Evolutionary conservation across 2,888 invertebrate species (phyloP).

Genomic region (Dolomedes plantarius): DNA sequence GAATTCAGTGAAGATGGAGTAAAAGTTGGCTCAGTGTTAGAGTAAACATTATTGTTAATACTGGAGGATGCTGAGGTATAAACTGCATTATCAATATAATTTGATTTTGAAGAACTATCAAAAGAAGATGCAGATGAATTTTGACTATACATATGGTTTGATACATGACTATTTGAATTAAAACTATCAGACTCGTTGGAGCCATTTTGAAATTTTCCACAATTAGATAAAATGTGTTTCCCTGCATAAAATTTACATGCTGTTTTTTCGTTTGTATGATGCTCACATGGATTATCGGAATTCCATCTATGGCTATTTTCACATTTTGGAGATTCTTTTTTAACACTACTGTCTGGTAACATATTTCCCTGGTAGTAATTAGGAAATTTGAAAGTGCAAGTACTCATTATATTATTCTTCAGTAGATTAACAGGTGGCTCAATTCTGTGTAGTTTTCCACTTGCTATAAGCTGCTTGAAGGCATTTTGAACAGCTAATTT

Average conservation of each 20-base stretch:
- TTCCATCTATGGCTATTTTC: not conserved
- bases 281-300: not conserved
- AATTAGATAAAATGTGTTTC: constrained; percentile 45
- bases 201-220: not conserved
- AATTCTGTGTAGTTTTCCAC: constrained; percentile 50
- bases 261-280: constrained; percentile 35
- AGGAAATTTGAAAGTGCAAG: not conserved
- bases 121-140: not conserved
- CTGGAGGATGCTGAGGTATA: not conserved
- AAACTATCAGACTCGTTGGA: not conserved
- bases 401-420: constrained; percentile 8
- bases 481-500: constrained; percentile 51
- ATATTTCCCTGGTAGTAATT: not conserved
- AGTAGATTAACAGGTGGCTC: constrained; percentile 32
- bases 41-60: not conserved
- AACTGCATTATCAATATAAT: not conserved
- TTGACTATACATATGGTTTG: not conserved
- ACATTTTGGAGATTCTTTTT: not conserved
- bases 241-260: constrained; percentile 52
- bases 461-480: constrained; percentile 58
- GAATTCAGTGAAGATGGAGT: not conserved
- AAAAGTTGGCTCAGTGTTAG: not conserved
- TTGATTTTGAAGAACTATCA: not conserved
- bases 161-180: not conserved
- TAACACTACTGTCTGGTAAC: constrained; percentile 17